Percentiles rank a stretch among this genome's conserved stretches.
Conservation (phyloP, 2,888 invertebrate genomes). For the Hartigia nigra region DNA sequence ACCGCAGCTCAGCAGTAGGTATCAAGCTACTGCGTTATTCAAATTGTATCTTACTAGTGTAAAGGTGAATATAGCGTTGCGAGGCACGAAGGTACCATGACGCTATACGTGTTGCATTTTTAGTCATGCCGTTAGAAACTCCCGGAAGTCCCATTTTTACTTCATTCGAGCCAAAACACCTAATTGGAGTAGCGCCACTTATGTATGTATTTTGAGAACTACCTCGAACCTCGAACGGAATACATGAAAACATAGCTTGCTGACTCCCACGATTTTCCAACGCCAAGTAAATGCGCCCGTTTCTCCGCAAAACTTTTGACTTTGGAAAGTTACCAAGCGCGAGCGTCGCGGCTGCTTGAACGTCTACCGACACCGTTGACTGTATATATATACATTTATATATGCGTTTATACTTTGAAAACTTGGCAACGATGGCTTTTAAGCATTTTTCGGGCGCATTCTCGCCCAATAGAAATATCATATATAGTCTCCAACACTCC, state of each 20-base stretch:
- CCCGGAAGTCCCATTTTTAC: neutral
- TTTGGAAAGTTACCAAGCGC: constrained; percentile 49
- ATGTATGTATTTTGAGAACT: neutral
- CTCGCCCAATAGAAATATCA: constrained; percentile 1
- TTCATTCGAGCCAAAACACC: neutral
- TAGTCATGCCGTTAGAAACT: neutral
- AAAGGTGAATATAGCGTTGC: neutral
- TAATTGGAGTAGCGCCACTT: neutral
- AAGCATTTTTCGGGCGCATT: constrained; percentile 33
- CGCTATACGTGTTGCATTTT: neutral
- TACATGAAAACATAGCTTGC: neutral
- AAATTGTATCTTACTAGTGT: neutral
- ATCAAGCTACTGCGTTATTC: neutral
- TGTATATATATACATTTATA: neutral
- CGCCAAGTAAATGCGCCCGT: constrained; percentile 25
- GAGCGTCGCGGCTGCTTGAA: neutral
- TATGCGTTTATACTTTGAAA: constrained; percentile 26
- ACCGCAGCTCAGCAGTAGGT: neutral
- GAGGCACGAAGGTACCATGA: neutral
- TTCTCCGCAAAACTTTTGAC: constrained; percentile 39
- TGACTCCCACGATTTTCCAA: constrained; percentile 1
- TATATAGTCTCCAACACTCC: neutral
- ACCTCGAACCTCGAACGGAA: neutral
- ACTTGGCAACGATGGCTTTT: constrained; percentile 45
- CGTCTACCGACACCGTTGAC: neutral